Evolutionary conservation across 2,113 vertebrate genomes (phyloP).

Genomic region (Coryphaenoides rupestris): DNA sequence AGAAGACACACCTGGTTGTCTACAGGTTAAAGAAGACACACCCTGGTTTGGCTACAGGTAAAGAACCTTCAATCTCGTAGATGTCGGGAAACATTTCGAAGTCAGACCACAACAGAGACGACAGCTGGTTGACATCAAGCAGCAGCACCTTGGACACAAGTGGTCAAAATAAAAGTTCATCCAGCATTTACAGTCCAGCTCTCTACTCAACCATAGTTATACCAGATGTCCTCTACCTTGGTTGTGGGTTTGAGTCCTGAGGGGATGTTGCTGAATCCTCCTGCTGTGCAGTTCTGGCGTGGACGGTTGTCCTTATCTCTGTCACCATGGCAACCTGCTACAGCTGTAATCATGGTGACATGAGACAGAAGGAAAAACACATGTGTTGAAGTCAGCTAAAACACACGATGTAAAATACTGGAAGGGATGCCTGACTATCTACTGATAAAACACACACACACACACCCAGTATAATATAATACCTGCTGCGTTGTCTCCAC

Average conservation of each 20-base stretch:
- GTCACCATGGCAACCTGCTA: conserved; percentile 42
- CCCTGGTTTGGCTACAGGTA: too few relatives aligned
- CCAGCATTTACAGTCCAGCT: too few relatives aligned
- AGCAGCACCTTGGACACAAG: conserved; percentile 49
- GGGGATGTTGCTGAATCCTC: conserved; percentile 38
- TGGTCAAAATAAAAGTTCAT: too few relatives aligned
- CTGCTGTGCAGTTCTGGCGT: conserved; percentile 55
- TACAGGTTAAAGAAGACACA: conserved; percentile 23
- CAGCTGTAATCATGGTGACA: not conserved
- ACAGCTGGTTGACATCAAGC: conserved; percentile 60
- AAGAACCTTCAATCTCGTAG: conserved; percentile 69
- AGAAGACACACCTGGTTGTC: too few relatives aligned
- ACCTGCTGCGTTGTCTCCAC: too few relatives aligned
- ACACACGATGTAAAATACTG: too few relatives aligned
- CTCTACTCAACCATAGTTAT: too few relatives aligned
- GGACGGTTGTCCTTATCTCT: conserved; percentile 53
- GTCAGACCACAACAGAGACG: conserved; percentile 56
- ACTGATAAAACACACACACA: not conserved
- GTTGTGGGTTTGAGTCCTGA: conserved; percentile 37
- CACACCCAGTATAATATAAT: conserved; percentile 1
- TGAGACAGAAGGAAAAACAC: conserved; percentile 33
- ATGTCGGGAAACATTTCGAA: conserved; percentile 52
- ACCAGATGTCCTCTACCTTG: conserved; percentile 28
- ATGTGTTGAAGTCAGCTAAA: too few relatives aligned
- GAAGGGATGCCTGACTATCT: too few relatives aligned